These are phyloP conservation scores for Cyprinella venusta DNA, from an alignment of 2,797 vertebrate genomes.

Conservation along the genomic window DNA sequence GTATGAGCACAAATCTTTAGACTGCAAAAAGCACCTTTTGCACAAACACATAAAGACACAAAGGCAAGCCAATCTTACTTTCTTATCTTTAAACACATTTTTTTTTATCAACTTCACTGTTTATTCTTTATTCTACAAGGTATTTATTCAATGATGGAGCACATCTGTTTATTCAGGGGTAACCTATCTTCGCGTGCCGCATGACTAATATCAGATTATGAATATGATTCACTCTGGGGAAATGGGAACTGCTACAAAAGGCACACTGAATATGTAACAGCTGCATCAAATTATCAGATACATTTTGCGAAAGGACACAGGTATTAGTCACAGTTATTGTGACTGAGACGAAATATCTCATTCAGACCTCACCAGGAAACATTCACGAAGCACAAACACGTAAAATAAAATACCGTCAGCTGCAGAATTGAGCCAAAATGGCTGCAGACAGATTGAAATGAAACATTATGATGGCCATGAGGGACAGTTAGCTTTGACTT, in stretches of 20 bases:
- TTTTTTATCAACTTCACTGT: slow-evolving; percentile 7
- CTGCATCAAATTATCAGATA: slow-evolving; percentile 33
- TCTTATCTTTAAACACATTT: background rate
- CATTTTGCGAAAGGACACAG: slow-evolving; percentile 33
- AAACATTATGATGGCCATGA: background rate
- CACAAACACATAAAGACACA: background rate
- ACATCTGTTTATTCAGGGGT: slow-evolving; percentile 34
- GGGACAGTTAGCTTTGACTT: background rate
- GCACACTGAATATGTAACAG: slow-evolving; percentile 46
- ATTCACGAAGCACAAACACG: background rate
- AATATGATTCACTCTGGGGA: slow-evolving; percentile 38
- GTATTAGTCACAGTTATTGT: slow-evolving; percentile 37
- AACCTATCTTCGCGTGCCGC: slow-evolving; percentile 25
- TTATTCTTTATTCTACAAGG: slow-evolving; percentile 23
- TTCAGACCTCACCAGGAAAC: slow-evolving; percentile 25
- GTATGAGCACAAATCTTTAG: background rate
- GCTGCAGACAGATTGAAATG: background rate
- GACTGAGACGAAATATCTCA: background rate
- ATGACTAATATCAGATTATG: slow-evolving; percentile 50
- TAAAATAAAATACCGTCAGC: background rate
- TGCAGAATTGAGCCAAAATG: background rate
- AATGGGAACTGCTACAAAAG: slow-evolving; percentile 25
- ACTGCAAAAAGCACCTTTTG: background rate
- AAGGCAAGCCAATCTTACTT: background rate
- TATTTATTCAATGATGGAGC: slow-evolving; percentile 36